These are phyloP conservation scores for Octodon degus DNA, from an alignment of 2,113 vertebrate species.

Conservation along the genomic window DNA sequence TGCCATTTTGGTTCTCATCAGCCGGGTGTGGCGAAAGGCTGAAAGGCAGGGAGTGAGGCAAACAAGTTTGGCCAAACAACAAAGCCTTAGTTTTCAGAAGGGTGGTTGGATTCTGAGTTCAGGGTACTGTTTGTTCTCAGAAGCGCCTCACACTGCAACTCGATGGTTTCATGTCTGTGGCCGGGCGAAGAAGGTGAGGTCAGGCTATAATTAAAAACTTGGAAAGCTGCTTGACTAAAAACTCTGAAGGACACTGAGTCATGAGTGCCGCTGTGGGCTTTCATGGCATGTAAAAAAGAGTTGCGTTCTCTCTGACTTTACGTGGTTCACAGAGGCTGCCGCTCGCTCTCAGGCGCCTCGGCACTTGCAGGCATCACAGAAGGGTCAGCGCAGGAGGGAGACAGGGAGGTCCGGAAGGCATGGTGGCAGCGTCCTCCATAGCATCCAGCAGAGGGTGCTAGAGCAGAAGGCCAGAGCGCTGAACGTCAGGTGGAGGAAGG, in stretches of 20 bases:
- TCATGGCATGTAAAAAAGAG: background rate
- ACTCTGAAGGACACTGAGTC: constrained; percentile 38
- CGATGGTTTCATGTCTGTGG: background rate
- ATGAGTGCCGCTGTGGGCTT: background rate
- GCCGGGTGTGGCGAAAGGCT: background rate
- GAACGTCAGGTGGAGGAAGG: background rate
- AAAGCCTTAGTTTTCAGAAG: background rate
- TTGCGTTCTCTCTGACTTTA: background rate
- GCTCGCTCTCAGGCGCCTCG: too few species aligned
- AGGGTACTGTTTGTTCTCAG: background rate
- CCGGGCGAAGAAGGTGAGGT: constrained; percentile 18
- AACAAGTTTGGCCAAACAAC: background rate
- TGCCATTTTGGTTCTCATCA: background rate
- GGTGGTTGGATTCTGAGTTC: background rate
- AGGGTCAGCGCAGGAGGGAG: background rate
- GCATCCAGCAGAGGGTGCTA: background rate
- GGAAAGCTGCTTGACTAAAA: background rate
- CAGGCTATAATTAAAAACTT: constrained; percentile 47
- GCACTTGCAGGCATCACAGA: background rate
- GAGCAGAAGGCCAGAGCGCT: background rate
- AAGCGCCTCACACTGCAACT: background rate
- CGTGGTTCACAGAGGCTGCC: background rate
- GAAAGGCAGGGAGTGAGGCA: background rate
- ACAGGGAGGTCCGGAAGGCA: background rate
- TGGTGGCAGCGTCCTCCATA: background rate